phyloP scores from a whole-genome alignment of 2,888 invertebrate genomes.

The Xanthostigma xanthostigma region DNA sequence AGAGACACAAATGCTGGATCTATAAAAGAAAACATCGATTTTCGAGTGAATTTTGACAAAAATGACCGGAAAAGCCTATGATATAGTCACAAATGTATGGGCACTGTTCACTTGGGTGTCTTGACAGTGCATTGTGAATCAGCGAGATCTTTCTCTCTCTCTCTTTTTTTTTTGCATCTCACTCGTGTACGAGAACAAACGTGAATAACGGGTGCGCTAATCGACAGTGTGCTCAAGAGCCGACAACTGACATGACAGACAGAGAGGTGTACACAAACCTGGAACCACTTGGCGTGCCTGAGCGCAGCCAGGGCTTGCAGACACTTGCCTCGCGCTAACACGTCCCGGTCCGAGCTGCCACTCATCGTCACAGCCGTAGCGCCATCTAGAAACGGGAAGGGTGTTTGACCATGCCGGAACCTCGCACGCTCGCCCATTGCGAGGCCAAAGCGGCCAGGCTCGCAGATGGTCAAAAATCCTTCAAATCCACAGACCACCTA shows the following conservation, averaged over 20 bases:
- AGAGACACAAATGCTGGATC: too few species aligned
- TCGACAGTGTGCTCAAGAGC: conserved; percentile 1
- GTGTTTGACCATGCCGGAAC: conserved; percentile 53
- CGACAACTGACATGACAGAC: conserved; percentile 9
- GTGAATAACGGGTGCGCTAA: neutral
- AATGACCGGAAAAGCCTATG: too few species aligned
- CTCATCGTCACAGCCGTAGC: conserved; percentile 44
- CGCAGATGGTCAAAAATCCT: conserved; percentile 56
- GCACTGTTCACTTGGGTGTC: too few species aligned
- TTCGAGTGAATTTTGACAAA: too few species aligned
- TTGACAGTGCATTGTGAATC: too few species aligned
- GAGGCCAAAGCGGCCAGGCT: conserved; percentile 13
- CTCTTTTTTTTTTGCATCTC: neutral
- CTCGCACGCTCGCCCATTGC: conserved; percentile 4
- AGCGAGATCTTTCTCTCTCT: too few species aligned
- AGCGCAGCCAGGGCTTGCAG: conserved; percentile 99
- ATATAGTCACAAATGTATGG: too few species aligned
- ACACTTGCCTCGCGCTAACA: conserved; percentile 98
- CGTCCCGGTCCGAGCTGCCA: conserved; percentile 71
- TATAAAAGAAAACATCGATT: too few species aligned
- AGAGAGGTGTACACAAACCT: conserved; percentile 57
- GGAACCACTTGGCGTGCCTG: conserved; percentile 99
- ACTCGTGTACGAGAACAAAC: conserved; percentile 4
- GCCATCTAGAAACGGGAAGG: conserved; percentile 37
- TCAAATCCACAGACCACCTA: conserved; percentile 36